Percentiles rank a stretch among this genome's conserved stretches.
These are phyloP conservation scores for Climacteris rufus DNA, from an alignment of 2,113 vertebrate species.

Conservation along the genomic window DNA sequence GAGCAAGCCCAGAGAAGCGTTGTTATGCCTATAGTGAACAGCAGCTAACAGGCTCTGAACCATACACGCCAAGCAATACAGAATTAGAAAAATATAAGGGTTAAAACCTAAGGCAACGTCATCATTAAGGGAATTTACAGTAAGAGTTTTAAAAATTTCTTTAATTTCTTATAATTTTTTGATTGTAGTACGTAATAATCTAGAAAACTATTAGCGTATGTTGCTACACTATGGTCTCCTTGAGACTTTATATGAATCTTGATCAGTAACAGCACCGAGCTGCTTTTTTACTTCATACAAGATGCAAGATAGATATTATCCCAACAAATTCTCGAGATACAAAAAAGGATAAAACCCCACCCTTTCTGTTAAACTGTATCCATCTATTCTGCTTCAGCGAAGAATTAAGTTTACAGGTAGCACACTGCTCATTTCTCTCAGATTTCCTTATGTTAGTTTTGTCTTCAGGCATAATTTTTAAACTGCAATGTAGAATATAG, in stretches of 20 bases:
- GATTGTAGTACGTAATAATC: not conserved
- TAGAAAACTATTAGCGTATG: not conserved
- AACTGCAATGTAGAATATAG: not conserved
- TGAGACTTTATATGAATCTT: not conserved
- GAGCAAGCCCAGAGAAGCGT: no score
- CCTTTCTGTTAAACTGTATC: not conserved
- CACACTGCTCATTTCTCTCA: not conserved
- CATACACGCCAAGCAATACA: no score
- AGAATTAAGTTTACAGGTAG: not conserved
- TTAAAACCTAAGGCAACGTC: no score
- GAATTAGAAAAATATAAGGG: no score
- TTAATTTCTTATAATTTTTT: not conserved
- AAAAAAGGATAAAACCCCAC: not conserved
- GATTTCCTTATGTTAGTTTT: not conserved
- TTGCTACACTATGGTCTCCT: not conserved
- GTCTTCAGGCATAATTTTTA: not conserved
- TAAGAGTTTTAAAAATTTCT: not conserved
- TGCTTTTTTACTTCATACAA: not conserved
- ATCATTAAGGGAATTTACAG: not conserved
- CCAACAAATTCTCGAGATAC: not conserved
- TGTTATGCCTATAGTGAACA: no score
- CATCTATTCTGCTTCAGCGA: not conserved
- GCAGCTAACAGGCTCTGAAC: no score
- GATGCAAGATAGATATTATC: not conserved
- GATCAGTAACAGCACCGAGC: not conserved